phyloP scores from a whole-genome alignment of 1,140 invertebrate genomes.

The Sminthurinus signatus region DNA sequence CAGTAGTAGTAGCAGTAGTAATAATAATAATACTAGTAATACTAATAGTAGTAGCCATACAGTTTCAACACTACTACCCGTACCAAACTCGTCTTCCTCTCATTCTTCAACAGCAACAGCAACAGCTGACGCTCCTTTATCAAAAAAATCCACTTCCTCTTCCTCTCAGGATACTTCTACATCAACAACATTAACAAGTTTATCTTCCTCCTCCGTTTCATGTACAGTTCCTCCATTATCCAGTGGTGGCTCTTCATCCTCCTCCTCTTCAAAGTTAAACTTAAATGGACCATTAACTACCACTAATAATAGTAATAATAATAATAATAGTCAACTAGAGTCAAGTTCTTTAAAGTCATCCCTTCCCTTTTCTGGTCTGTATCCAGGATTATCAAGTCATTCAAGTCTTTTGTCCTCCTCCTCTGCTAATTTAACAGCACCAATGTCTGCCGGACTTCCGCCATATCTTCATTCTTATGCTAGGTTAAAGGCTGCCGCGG shows the following conservation, averaged over 20 bases:
- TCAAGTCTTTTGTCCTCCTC: constrained; percentile 16
- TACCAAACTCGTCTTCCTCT: constrained; percentile 3
- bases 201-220: constrained; percentile 9
- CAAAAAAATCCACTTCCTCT: constrained; percentile 13
- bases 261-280: constrained; percentile 30
- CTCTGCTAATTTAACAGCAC: not conserved
- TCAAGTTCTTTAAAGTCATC: constrained; percentile 23
- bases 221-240: constrained; percentile 6
- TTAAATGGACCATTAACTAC: constrained; percentile 16
- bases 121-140: constrained; percentile 24
- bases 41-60: too few species aligned
- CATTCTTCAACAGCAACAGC: not conserved
- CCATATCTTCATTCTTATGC: constrained; percentile 41
- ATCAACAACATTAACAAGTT: constrained; percentile 17
- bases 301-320: too few species aligned
- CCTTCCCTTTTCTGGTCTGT: constrained; percentile 32
- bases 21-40: too few species aligned
- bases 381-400: constrained; percentile 29
- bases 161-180: constrained; percentile 3
- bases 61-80: not conserved
- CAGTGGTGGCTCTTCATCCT: constrained; percentile 4
- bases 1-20: not conserved
- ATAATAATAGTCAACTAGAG: constrained; percentile 14
- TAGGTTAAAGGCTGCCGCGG: constrained; percentile 48
- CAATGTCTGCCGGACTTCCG: constrained; percentile 37